Percentiles rank a stretch among this genome's conserved stretches.
phyloP scores from a whole-genome alignment of 2,888 invertebrate genomes.

The Augochlorella aurata region DNA sequence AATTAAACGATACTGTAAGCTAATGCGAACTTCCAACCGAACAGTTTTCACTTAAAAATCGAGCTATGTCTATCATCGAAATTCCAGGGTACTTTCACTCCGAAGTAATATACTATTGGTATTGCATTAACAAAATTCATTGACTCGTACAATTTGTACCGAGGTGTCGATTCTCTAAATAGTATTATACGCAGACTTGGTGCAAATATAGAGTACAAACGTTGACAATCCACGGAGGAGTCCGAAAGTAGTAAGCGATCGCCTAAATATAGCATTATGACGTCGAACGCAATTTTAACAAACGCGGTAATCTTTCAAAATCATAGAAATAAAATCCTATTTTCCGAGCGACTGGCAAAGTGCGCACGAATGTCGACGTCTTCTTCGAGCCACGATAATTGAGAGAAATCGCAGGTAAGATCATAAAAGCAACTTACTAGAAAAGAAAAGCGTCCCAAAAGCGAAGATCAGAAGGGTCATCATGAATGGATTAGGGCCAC shows the following conservation, averaged over 20 bases:
- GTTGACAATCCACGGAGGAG: neutral
- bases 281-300: neutral
- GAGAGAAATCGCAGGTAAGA: neutral
- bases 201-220: neutral
- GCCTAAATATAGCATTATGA: neutral
- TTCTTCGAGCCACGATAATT: neutral
- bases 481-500: slow-evolving; percentile 28
- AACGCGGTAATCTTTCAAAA: neutral
- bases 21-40: neutral
- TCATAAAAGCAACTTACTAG: slow-evolving; percentile 44
- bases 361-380: neutral
- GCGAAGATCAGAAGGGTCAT: slow-evolving; percentile 48
- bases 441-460: slow-evolving; percentile 41
- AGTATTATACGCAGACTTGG: neutral
- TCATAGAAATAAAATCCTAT: neutral
- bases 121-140: neutral
- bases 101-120: neutral
- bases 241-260: neutral
- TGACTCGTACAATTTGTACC: neutral
- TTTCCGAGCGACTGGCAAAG: neutral
- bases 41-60: neutral
- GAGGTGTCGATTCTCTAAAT: neutral
- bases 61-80: neutral
- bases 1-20: neutral
- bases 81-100: neutral